These are phyloP conservation scores for Taurulus bubalis DNA, from an alignment of 2,113 vertebrate genomes.

Conservation along the genomic window DNA sequence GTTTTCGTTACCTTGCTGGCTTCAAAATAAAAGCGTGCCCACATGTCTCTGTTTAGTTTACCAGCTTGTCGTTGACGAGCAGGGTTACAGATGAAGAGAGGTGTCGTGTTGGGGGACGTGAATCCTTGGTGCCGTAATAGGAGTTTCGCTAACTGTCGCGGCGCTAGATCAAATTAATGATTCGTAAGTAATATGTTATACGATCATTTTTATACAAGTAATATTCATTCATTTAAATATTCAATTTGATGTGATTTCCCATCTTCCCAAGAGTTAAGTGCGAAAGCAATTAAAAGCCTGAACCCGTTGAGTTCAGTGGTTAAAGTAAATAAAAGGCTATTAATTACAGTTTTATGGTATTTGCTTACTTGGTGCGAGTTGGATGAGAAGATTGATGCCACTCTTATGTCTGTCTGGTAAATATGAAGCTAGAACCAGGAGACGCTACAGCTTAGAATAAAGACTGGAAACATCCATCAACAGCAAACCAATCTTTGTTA, in stretches of 20 bases:
- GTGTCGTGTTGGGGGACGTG: not conserved
- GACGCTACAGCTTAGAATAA: not conserved
- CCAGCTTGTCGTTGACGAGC: not conserved
- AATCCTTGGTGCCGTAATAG: not conserved
- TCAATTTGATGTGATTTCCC: not conserved
- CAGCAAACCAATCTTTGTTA: not conserved
- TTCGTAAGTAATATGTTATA: not conserved
- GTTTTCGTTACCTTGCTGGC: no score
- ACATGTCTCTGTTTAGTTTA: not conserved
- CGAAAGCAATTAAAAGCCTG: not conserved
- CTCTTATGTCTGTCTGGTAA: no score
- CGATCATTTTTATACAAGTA: not conserved
- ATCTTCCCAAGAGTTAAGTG: not conserved
- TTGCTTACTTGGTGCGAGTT: no score
- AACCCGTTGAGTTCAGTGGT: no score
- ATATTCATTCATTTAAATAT: not conserved
- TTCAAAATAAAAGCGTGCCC: no score
- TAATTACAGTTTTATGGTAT: no score
- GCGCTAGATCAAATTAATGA: not conserved
- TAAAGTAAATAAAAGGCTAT: no score
- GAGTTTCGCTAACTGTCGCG: not conserved
- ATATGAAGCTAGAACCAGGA: not conserved
- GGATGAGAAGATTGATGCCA: no score
- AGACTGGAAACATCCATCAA: not conserved
- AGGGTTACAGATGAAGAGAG: not conserved